phyloP scores from a whole-genome alignment of 2,888 invertebrate species.

The Neuroscelio doddi region DNA sequence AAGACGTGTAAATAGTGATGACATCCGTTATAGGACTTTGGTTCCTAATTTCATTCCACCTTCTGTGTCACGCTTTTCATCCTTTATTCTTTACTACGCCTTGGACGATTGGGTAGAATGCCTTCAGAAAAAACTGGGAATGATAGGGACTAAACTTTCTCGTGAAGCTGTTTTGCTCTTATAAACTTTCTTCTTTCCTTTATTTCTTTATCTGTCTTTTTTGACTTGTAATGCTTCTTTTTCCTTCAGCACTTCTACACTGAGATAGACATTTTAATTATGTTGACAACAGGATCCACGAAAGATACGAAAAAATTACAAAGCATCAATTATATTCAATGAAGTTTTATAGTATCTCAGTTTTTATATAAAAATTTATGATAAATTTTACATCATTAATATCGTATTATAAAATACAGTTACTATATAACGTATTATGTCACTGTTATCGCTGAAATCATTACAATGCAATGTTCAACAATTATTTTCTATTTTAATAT shows the following conservation, averaged over 20 bases:
- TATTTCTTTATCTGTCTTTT: neutral
- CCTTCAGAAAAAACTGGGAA: slow-evolving; percentile 15
- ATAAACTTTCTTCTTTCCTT: slow-evolving; percentile 2
- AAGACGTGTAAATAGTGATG: too few species aligned
- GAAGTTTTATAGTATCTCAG: slow-evolving; percentile 5
- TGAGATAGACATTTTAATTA: slow-evolving; percentile 55
- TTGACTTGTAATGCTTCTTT: slow-evolving; percentile 2
- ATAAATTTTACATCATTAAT: neutral
- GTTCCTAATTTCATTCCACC: slow-evolving; percentile 3
- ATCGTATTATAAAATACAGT: neutral
- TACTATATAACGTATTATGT: neutral
- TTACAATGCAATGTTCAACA: too few species aligned
- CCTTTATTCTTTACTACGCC: slow-evolving; percentile 18
- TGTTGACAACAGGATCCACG: slow-evolving; percentile 47
- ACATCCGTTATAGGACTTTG: too few species aligned
- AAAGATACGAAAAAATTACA: slow-evolving; percentile 40
- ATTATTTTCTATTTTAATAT: too few species aligned
- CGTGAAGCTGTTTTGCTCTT: slow-evolving; percentile 6
- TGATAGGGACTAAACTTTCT: slow-evolving; percentile 19
- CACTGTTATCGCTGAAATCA: too few species aligned
- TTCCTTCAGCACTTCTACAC: slow-evolving; percentile 7
- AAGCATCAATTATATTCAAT: slow-evolving; percentile 9
- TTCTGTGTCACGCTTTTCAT: slow-evolving; percentile 8
- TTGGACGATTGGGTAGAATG: slow-evolving; percentile 23
- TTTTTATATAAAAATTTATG: neutral